Base-by-base conservation (phyloP, 1,140 invertebrate genomes). In the Chionoecetes opilio region DNA sequence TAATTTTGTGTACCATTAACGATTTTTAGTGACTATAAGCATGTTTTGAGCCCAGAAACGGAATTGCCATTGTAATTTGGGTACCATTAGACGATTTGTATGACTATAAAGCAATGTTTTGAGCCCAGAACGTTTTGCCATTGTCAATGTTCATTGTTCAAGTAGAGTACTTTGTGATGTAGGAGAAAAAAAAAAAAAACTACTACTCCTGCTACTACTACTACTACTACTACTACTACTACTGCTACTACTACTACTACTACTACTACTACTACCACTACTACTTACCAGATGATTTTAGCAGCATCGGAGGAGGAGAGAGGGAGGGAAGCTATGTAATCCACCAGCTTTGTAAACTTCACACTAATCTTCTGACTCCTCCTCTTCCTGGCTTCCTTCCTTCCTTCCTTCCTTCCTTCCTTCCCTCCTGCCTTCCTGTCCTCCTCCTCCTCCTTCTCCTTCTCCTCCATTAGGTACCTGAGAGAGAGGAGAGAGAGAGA, bases 211-310 rank as follows among this genome's bases (percentile, higher is more conserved):
- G 38, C 38, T 41, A 41, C 21, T 63, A 63, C 21, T 63, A 63
- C 21, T 63, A 63, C 21, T 63, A 63, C 21, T 63, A 63, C 21
- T 63, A 63, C 21, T 63, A 63, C 21, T 63, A 63, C 21, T 63
- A 26, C 9, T 26, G 17, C 21, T 63, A 26, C 9, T 63, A 21
- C 21, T 63, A 63, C 9, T 9, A 9, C 21, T 63, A 9, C 53
- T 63, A 63, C 53, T 63, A 63, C 53, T 63, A 63, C 53, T 63
- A 63, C 53, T 63, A 63, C 53, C 17, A 63, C 53, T 63, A 21
- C 2, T 31, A 29, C 87, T 89, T 29, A 89, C 87, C 87, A 89
- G n/a, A 89, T 38, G 6, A 89, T 37, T 29, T 89, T 89, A 9
- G 34, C 87, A 29, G 87, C 35, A 29, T 89, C 87, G 3, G 87